Conservation (phyloP, 2,113 vertebrate species). For the Pelusios castaneus region DNA sequence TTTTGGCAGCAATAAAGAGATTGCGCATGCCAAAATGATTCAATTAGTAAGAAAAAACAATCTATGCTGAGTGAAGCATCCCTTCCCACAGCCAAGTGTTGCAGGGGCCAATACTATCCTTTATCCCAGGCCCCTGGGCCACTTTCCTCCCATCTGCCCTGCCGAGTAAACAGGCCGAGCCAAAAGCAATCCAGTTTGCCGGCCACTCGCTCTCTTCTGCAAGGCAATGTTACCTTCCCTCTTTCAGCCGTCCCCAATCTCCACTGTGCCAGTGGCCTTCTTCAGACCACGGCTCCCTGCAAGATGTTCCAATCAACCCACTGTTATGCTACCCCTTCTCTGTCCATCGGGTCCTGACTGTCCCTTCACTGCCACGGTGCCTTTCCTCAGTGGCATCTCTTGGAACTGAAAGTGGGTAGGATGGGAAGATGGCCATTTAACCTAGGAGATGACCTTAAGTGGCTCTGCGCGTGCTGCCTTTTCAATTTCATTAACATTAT, state of each 20-base stretch:
- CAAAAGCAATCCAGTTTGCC: background rate
- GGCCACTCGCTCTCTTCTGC: background rate
- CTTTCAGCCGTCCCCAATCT: background rate
- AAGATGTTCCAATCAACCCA: background rate
- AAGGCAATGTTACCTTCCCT: background rate
- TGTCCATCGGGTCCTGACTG: background rate
- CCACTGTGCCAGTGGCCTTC: background rate
- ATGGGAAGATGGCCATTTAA: background rate
- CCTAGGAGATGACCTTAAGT: background rate
- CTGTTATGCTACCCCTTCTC: background rate
- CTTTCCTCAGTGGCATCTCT: background rate
- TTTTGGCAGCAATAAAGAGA: background rate
- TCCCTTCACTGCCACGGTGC: accelerated
- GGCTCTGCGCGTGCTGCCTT: slow-evolving; percentile 14
- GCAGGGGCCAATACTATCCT: background rate
- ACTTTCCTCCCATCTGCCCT: background rate
- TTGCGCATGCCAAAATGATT: background rate
- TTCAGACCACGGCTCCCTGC: background rate
- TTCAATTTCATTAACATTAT: background rate
- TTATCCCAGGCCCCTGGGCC: background rate
- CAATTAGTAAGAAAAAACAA: background rate
- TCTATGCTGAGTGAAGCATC: background rate
- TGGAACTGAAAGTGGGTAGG: background rate
- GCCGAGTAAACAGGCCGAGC: background rate
- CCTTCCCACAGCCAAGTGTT: background rate